Evolutionary conservation across 2,888 invertebrate species (phyloP).

Genomic region (Chydorus sphaericus): DNA sequence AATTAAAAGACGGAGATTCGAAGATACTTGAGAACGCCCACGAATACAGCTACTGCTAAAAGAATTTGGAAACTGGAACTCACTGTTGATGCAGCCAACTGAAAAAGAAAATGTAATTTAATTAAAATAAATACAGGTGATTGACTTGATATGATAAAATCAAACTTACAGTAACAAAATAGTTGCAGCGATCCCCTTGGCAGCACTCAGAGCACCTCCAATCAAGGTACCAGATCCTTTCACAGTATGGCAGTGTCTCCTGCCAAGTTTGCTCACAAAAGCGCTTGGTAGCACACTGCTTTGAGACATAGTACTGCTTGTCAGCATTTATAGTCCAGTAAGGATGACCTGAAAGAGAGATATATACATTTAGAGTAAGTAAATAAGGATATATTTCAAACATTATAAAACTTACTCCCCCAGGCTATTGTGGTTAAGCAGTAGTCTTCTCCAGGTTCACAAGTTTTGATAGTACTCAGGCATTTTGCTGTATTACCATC

Average conservation of each 20-base stretch:
- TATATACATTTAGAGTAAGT: neutral
- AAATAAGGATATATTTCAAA: neutral
- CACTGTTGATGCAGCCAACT: neutral
- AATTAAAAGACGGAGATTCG: neutral
- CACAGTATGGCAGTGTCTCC: slow-evolving; percentile 59
- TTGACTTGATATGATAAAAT: neutral
- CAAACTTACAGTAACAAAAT: slow-evolving; percentile 75
- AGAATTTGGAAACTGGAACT: neutral
- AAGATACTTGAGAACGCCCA: neutral
- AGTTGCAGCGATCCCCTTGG: slow-evolving; percentile 88
- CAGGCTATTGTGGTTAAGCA: slow-evolving; percentile 81
- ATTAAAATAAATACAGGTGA: neutral
- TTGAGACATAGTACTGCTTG: slow-evolving; percentile 85
- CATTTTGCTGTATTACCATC: slow-evolving; percentile 87
- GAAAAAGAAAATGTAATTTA: neutral
- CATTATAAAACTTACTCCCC: slow-evolving; percentile 50
- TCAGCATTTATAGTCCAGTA: slow-evolving; percentile 87
- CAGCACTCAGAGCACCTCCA: slow-evolving; percentile 95
- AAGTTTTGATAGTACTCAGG: slow-evolving; percentile 75
- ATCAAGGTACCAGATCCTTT: slow-evolving; percentile 88
- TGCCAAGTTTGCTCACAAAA: slow-evolving; percentile 58
- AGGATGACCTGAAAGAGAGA: slow-evolving; percentile 46
- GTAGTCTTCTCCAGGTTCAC: slow-evolving; percentile 70
- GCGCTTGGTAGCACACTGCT: slow-evolving; percentile 67
- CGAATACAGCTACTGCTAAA: neutral